Percentiles rank a stretch among this genome's conserved stretches.
These are phyloP conservation scores for Stylophora pistillata DNA, from an alignment of 64 coral and sea anemone genomes.

Conservation along the genomic window DNA sequence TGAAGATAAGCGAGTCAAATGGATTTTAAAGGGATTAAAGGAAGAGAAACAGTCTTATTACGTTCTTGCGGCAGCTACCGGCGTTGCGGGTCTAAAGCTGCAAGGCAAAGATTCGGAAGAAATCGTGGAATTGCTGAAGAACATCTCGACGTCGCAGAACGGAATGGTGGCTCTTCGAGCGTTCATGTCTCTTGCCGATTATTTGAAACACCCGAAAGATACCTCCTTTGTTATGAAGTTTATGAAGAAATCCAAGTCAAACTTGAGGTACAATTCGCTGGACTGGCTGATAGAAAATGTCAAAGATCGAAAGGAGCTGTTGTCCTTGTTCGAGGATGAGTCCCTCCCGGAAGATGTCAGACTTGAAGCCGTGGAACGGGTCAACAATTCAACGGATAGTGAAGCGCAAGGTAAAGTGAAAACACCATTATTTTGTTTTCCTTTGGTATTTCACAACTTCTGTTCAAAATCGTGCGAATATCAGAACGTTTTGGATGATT, in stretches of 20 bases:
- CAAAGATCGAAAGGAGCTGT: constrained; percentile 77
- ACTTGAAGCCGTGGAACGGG: constrained; percentile 84
- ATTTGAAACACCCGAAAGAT: constrained; percentile 87
- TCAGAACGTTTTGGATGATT: not conserved
- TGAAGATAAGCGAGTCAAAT: constrained; percentile 70
- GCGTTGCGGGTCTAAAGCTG: constrained; percentile 80
- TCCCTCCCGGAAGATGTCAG: constrained; percentile 86
- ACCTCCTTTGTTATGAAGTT: constrained; percentile 94
- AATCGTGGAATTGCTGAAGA: constrained; percentile 87
- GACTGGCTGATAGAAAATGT: constrained; percentile 96
- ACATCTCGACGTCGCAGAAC: constrained; percentile 73
- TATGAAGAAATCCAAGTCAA: constrained; percentile 92
- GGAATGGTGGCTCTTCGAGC: constrained; percentile 87
- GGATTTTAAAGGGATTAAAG: constrained; percentile 80
- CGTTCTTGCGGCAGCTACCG: constrained; percentile 83
- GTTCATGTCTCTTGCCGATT: constrained; percentile 88
- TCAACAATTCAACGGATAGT: constrained; percentile 67
- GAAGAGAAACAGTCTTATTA: constrained; percentile 92
- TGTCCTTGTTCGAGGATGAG: constrained; percentile 80
- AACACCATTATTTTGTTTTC: not conserved
- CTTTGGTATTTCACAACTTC: not conserved
- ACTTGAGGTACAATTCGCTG: constrained; percentile 90
- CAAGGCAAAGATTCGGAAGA: constrained; percentile 66
- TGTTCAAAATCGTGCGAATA: not conserved
- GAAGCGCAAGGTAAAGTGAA: constrained; percentile 56